Percentiles rank a stretch among this genome's conserved stretches.
These are phyloP conservation scores for Anarrhichthys ocellatus DNA, from an alignment of 2,113 vertebrate species.

Conservation along the genomic window DNA sequence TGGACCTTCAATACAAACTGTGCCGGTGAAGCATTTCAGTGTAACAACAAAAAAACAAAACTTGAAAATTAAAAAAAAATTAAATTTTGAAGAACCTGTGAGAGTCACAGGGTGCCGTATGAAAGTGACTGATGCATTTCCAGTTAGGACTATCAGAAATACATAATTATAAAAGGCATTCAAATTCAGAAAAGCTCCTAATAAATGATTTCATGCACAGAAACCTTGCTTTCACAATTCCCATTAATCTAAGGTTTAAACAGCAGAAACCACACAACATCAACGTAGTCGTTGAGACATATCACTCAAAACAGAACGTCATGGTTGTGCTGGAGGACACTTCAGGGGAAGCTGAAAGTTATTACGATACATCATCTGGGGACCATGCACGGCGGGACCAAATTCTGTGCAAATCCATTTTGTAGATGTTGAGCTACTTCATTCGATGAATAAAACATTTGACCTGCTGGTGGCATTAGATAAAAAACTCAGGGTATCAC, in stretches of 20 bases:
- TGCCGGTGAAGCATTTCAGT: neutral
- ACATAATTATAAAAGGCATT: neutral
- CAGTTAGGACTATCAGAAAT: neutral
- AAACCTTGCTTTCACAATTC: constrained; percentile 5
- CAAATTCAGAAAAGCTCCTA: constrained; percentile 2
- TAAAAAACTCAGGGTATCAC: neutral
- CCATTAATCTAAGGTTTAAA: neutral
- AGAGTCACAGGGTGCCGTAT: neutral
- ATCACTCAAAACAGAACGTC: neutral
- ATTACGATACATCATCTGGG: neutral
- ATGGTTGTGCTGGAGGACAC: neutral
- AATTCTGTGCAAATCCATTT: neutral
- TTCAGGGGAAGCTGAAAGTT: neutral
- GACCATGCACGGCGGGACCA: neutral
- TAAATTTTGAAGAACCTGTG: constrained; percentile 20
- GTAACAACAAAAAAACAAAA: neutral
- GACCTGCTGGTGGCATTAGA: neutral
- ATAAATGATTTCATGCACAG: constrained; percentile 20
- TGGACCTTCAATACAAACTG: neutral
- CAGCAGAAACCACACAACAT: neutral
- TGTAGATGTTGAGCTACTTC: neutral
- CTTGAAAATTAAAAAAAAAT: neutral
- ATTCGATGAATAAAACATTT: neutral
- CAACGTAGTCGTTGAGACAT: neutral
- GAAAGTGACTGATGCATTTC: neutral